These are phyloP conservation scores for Cynopterus brachyotis DNA, from an alignment of 2,113 vertebrate genomes.

Conservation along the genomic window DNA sequence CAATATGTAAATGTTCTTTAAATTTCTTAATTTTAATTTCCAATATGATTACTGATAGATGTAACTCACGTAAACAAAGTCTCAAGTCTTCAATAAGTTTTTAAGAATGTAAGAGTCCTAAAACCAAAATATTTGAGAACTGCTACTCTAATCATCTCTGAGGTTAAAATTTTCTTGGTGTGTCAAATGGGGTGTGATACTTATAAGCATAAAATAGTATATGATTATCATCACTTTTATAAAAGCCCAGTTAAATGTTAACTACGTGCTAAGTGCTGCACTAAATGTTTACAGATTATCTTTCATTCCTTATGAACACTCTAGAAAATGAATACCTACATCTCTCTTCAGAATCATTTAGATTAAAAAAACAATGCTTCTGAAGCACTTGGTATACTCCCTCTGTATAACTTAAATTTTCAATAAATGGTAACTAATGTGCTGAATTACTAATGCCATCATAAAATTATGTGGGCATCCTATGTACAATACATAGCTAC, in stretches of 20 bases:
- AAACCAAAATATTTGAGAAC: background rate
- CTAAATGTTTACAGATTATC: background rate
- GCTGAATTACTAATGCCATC: background rate
- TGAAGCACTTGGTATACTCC: background rate
- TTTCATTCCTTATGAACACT: background rate
- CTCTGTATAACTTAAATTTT: background rate
- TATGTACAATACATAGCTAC: background rate
- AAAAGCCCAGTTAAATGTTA: background rate
- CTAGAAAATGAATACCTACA: background rate
- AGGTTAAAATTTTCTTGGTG: background rate
- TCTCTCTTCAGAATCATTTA: background rate
- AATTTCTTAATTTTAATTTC: conserved; percentile 7
- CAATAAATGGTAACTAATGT: background rate
- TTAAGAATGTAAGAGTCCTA: background rate
- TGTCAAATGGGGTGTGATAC: background rate
- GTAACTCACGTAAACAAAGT: background rate
- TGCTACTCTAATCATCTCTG: background rate
- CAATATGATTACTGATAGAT: background rate
- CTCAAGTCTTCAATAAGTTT: background rate
- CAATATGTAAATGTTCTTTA: background rate
- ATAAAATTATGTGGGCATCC: background rate
- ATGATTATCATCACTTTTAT: background rate
- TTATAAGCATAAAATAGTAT: background rate
- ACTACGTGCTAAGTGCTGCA: background rate
- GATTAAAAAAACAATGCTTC: background rate